Base-by-base conservation (phyloP, 2,797 vertebrate species). In the Karalla daura region DNA sequence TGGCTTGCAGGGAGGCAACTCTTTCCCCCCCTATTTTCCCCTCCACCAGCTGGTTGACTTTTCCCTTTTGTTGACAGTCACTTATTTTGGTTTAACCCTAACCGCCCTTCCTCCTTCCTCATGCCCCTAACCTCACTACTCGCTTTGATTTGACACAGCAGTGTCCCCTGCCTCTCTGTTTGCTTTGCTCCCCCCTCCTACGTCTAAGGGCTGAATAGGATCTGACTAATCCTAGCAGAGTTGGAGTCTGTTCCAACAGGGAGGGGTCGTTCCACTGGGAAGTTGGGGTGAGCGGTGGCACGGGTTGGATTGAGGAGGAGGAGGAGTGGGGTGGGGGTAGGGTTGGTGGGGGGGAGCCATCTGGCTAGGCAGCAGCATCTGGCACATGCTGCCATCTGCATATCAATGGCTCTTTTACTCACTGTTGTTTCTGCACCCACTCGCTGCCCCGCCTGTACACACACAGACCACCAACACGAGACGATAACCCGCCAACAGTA, bases 311-410 rank as follows among this genome's bases (percentile, higher is more conserved):
- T 65, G 40, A 37, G 43, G 47, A 27, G n/a, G 56, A 17, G 53
- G 66, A 39, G 39, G 54, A 11, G 28, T 3, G 6, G 7, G 17
- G 46, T 33, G 13, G 30, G 21, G n/a, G n/a, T n/a, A n/a, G n/a
- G 28, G 28, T 30, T 6, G 28, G n/a, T n/a, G n/a, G 28, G 28
- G 10, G 10, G 10, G 24, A 20, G 77, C 89, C 88, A 92, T 91
- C 90, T 91, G 88, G 72, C 81, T 37, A 24, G 24, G 70, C 76
- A 21, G 83, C 2, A 20, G 86, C 89, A 91, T 92, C 89, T 90
- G 91, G 85, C 90, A 76, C 88, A 84, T 78, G 89, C 79, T 46
- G 0, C 83, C 59, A 89, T 92, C 87, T 91, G 90, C 90, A 92
- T 91, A 86, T 90, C 78, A 91, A 90, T 92, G 84, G 54, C 74